Evolutionary conservation across 2,797 vertebrate genomes (phyloP).

Genomic region (Pseudomugil gertrudae): DNA sequence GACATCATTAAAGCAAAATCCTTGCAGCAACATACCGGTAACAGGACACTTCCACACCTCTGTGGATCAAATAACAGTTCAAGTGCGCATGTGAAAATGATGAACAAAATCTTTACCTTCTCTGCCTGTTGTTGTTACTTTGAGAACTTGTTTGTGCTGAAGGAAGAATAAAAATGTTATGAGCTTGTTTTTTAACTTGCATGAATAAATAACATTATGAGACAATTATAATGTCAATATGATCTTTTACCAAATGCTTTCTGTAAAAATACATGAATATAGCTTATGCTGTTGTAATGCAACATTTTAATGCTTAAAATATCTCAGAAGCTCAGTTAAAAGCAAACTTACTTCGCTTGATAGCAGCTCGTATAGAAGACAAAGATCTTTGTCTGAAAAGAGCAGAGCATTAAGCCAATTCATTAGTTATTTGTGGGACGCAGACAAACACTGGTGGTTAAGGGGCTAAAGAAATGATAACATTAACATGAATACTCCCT

Average conservation of each 20-base stretch:
- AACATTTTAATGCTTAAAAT: neutral
- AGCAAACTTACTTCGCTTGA: conserved; percentile 87
- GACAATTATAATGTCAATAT: neutral
- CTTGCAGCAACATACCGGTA: neutral
- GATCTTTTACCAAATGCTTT: neutral
- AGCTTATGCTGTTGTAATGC: neutral
- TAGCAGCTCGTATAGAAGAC: conserved; percentile 90
- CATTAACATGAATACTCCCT: neutral
- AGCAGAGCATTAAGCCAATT: conserved; percentile 22
- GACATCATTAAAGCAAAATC: neutral
- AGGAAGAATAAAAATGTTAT: conserved; percentile 24
- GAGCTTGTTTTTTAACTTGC: neutral
- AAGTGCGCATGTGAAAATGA: neutral
- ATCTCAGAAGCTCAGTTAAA: neutral
- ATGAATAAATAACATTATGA: neutral
- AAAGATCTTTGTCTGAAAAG: conserved; percentile 88
- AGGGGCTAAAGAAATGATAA: neutral
- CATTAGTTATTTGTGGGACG: neutral
- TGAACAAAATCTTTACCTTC: conserved; percentile 81
- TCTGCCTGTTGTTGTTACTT: conserved; percentile 84
- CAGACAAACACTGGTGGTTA: neutral
- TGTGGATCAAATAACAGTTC: neutral
- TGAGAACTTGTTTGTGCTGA: conserved; percentile 83
- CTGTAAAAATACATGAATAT: neutral
- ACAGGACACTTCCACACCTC: conserved; percentile 1